A percentile compares a stretch with the other conserved stretches of the same genome.
Conservation (phyloP, 1,140 invertebrate genomes). For the Hetaerina americana region DNA sequence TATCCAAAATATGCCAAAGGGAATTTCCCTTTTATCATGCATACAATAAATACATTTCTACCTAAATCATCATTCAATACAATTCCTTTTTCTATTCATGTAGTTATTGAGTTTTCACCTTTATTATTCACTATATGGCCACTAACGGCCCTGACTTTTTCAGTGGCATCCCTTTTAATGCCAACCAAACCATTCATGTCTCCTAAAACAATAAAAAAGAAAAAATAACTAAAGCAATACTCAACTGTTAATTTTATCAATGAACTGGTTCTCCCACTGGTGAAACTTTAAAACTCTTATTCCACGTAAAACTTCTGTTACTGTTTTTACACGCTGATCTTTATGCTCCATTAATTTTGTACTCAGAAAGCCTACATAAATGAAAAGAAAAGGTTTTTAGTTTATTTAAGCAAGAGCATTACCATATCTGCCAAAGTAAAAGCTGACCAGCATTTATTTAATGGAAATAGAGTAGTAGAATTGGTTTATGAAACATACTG, state of each 20-base stretch:
- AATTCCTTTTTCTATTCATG: too few relatives aligned
- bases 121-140: too few relatives aligned
- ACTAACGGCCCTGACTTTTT: too few relatives aligned
- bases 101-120: too few relatives aligned
- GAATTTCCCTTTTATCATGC: too few relatives aligned
- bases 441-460: too few relatives aligned
- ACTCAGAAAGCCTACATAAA: slow-evolving; percentile 47
- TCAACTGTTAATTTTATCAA: slow-evolving; percentile 40
- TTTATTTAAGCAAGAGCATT: background rate
- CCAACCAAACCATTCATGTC: slow-evolving; percentile 3
- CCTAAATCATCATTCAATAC: too few relatives aligned
- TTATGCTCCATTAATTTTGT: slow-evolving; percentile 82
- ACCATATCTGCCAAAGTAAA: background rate
- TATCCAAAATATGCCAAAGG: too few relatives aligned
- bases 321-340: slow-evolving; percentile 77
- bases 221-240: slow-evolving; percentile 9
- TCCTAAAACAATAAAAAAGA: background rate
- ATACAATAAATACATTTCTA: too few relatives aligned
- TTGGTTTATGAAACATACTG: background rate
- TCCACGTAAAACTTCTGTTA: slow-evolving; percentile 76
- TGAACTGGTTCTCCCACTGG: slow-evolving; percentile 87
- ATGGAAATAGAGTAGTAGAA: background rate
- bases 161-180: background rate
- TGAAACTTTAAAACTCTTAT: slow-evolving; percentile 85
- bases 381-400: slow-evolving; percentile 3